Evolutionary conservation across 2,113 vertebrate genomes (phyloP).

Genomic region (Cyphomyrus plagiostoma): DNA sequence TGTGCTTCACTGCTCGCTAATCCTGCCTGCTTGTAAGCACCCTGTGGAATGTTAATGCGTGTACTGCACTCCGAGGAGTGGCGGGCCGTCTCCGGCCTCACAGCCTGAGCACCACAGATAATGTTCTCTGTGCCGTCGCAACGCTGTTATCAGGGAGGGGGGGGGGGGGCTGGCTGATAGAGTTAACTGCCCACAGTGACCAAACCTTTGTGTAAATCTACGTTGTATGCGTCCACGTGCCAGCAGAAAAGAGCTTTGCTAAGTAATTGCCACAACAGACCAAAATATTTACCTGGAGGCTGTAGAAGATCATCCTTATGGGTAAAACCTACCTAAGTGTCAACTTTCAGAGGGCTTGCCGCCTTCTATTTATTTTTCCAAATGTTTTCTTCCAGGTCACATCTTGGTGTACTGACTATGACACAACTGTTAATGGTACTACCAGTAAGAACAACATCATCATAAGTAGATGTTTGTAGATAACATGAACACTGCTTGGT

Average conservation of each 20-base stretch:
- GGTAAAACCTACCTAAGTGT: not conserved
- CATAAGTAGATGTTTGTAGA: not conserved
- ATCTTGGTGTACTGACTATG: not conserved
- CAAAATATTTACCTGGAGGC: not conserved
- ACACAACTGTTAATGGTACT: not conserved
- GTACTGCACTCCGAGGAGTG: not conserved
- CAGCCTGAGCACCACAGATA: not conserved
- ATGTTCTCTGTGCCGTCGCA: not conserved
- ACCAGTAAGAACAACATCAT: not conserved
- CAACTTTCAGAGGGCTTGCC: not conserved
- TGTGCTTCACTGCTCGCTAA: not conserved
- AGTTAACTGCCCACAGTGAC: not conserved
- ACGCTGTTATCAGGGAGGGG: not conserved
- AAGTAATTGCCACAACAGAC: not conserved
- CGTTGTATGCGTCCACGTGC: not conserved
- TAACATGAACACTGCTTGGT: not conserved
- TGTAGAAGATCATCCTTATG: not conserved
- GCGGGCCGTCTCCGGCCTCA: not conserved
- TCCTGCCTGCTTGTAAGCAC: not conserved
- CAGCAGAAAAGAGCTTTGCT: not conserved
- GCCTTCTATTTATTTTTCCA: not conserved
- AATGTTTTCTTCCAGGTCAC: not conserved
- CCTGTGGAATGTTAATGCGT: conserved; percentile 2
- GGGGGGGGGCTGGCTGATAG: not conserved
- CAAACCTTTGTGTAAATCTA: not conserved